phyloP scores from a whole-genome alignment of 2,797 vertebrate species.

The Bucorvus abyssinicus region DNA sequence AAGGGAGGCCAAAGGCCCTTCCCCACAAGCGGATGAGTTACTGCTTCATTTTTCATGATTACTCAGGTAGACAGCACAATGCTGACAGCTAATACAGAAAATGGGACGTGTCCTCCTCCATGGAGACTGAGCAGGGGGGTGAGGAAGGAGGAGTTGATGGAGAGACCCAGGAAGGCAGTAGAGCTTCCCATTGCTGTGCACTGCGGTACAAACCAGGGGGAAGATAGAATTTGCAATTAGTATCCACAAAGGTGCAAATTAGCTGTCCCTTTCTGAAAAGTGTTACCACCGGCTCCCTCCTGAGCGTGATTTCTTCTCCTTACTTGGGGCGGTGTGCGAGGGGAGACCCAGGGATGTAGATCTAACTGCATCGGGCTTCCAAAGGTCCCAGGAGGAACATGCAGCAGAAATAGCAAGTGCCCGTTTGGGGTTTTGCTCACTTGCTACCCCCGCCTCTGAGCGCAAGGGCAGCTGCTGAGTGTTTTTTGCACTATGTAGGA shows the following conservation, averaged over 20 bases:
- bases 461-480: not conserved
- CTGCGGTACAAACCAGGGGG: fast-evolving
- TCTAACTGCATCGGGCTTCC: fast-evolving
- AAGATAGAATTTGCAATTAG: not conserved
- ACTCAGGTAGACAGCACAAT: not conserved
- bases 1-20: not conserved
- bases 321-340: fast-evolving
- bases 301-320: not conserved
- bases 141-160: not conserved
- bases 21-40: not conserved
- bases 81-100: not conserved
- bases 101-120: not conserved
- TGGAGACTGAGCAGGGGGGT: not conserved
- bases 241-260: not conserved
- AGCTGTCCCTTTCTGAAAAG: not conserved
- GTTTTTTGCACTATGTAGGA: not conserved
- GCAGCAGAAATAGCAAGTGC: not conserved
- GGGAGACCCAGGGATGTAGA: not conserved
- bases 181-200: not conserved
- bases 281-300: not conserved
- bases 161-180: not conserved
- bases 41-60: not conserved
- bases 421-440: not conserved
- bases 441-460: not conserved
- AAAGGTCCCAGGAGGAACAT: fast-evolving